phyloP scores from a whole-genome alignment of 2,888 invertebrate genomes.

The Phania funesta region DNA sequence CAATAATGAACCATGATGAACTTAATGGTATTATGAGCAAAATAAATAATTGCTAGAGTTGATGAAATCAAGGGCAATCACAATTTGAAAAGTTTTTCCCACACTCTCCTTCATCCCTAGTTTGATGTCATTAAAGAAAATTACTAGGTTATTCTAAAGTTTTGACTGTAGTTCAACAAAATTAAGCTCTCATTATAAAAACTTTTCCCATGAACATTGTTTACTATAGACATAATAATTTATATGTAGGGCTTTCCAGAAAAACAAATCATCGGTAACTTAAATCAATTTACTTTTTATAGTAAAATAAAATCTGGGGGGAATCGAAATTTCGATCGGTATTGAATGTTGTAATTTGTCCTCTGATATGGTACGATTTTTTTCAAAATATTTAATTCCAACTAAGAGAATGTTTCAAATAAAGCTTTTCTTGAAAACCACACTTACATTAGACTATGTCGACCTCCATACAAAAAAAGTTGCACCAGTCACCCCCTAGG shows the following conservation, averaged over 20 bases:
- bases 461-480: no score
- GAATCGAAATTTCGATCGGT: no score
- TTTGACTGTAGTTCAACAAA: constrained; percentile 33
- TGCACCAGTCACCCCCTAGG: no score
- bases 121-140: constrained; percentile 15
- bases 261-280: background rate
- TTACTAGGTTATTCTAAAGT: constrained; percentile 41
- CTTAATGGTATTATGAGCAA: background rate
- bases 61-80: constrained; percentile 28
- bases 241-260: constrained; percentile 2
- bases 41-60: constrained; percentile 1
- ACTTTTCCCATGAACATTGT: constrained; percentile 26
- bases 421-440: no score
- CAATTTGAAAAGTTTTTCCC: background rate
- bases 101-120: background rate
- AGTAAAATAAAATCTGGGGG: no score
- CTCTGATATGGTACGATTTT: no score
- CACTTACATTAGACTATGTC: no score
- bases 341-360: no score
- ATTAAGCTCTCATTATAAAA: constrained; percentile 31
- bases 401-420: no score
- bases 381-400: no score
- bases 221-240: background rate
- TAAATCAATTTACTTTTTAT: no score
- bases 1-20: constrained; percentile 4